Base-by-base conservation (phyloP, 2,888 invertebrate species). In the Nineta flava region DNA sequence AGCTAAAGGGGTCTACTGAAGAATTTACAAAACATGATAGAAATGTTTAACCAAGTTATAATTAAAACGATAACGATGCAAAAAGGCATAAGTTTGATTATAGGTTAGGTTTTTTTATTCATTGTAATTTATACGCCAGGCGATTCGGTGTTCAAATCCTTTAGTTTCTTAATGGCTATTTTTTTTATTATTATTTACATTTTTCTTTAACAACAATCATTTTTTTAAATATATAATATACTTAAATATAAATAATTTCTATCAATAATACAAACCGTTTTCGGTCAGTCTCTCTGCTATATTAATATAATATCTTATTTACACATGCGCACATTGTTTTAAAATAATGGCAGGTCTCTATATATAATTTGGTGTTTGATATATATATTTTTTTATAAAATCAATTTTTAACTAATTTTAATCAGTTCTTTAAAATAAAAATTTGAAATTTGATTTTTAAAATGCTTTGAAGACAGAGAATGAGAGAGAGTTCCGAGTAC, bases 61-160 rank as follows among this genome's bases (percentile, higher is more conserved):
- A 5, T 26, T 26, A 26, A 26, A 26, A 26, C 26, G 7, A 26
- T 7, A 26, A 26, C 26, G 26, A 26, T 26, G 26, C 26, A 26
- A 26, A 26, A 5, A 7, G 26, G 26, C 15, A 38, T 15, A 38
- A 4, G n/a, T 38, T 7, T 12, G 38, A 38, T 38, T 38, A 13
- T 9, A 38, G 7, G 7, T 26, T 26, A 26, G 26, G n/a, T 26
- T 26, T 26, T 7, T 26, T 26, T 16, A 32, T 46, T 15, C 32
- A 31, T 16, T 46, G n/a, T 26, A 19, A 44, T 21, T 17, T 17
- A 34, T 35, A 34, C 35, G 47, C 47, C 47, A 47, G 47, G 35
- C 16, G 47, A 47, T 35, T 47, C 47, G 47, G 47, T 47, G 47
- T 47, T 47, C 47, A 47, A 47, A 47, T 47, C 47, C 47, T 47